Base-by-base conservation (phyloP, 1,140 invertebrate genomes). In the Orchesella cincta region DNA sequence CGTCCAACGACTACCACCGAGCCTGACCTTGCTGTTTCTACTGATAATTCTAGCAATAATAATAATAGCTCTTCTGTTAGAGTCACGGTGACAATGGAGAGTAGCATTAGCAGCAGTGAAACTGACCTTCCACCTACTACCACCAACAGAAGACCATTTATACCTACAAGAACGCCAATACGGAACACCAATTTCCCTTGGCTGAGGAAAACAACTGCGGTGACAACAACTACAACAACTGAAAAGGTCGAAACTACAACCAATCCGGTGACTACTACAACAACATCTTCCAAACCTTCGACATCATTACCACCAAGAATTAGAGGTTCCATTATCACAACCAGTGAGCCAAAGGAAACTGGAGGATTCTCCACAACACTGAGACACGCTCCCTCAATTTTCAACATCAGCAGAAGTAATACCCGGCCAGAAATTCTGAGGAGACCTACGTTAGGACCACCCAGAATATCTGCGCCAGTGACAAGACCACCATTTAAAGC, bases 331-430 rank as follows among this genome's bases (percentile, higher is more conserved):
- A 34, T 28, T n/a, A 39, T 46, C 5, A 64, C 74, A 18, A 75
- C 77, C 39, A 36, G 23, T 5, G 62, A 67, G 31, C 62, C 62
- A 29, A 67, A 67, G 29, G 62, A 67, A 67, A 39, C 46, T 18
- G 46, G n/a, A n/a, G n/a, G 31, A 5, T 52, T 51, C 1, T 52
- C 75, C 3, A 71, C 64, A 14, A 73, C 76, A 36, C 14, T 36
- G 2, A 39, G 76, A 36, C 57, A 35, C 51, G 52, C 72, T 28
- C 76, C 76, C 14, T 34, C 71, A 16, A 73, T 77, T n/a, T 28
- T 39, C 20, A 77, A 77, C 34, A 73, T 77, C 36, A 77, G 52
- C 33, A 74, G 54, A 52, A 35, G 73, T 12, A 74, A 64, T 16
- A 74, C 57, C 54, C 70, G 73, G 5, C 35, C 23, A 39, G 76